Evolutionary conservation across 1,140 invertebrate species (phyloP), one percentile per base, ranked within the genome.

Genomic region (Dendrolimus punctatus): DNA sequence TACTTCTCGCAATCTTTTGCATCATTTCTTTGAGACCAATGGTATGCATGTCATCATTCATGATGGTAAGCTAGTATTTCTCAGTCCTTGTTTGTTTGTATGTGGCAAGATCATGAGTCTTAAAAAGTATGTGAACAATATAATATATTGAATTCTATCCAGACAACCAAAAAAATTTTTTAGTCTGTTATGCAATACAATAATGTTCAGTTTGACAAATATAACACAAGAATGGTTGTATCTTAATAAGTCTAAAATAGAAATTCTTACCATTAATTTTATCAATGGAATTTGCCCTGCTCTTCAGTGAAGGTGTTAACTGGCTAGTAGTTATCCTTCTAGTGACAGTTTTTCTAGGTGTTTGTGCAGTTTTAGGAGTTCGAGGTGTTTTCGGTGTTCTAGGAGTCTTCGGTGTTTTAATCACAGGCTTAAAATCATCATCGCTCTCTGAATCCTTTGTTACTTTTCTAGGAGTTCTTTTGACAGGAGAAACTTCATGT

Each of bases 301-400:
- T 64, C 36, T 68, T 68, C 23, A 88, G 64, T 45, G 81, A 80
- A 5, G 87, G 87, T 39, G 84, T 88, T 0, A 87, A 55, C 55
- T 79, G 68, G 51, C 73, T 80, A n/a, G 73, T 81, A 8, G 80
- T 57, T 53, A 85, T 71, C 55, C 71, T 76, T 55, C 70, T 80
- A 44, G 64, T 68, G 1, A 76, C 73, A 73, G 66, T 81, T 45
- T 49, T 46, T 42, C 53, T 77, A 6, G 78, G 75, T 23, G 71
- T 80, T 46, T 56, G 66, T 8, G 50, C 49, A 8, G 58, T 61
- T 53, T 51, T 58, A 3, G 62, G 60, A 36, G 64, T 70, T 39
- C 54, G 69, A 10, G 74, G 63, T 36, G 67, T 66, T 46, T 49
- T 73, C 6, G 73, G 70, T 8, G 78, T 81, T 48, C 48, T 67